A percentile compares a stretch with the other conserved stretches of the same genome.
Evolutionary conservation across 1,140 invertebrate genomes (phyloP).

Genomic region (Mizuhopecten yessoensis): DNA sequence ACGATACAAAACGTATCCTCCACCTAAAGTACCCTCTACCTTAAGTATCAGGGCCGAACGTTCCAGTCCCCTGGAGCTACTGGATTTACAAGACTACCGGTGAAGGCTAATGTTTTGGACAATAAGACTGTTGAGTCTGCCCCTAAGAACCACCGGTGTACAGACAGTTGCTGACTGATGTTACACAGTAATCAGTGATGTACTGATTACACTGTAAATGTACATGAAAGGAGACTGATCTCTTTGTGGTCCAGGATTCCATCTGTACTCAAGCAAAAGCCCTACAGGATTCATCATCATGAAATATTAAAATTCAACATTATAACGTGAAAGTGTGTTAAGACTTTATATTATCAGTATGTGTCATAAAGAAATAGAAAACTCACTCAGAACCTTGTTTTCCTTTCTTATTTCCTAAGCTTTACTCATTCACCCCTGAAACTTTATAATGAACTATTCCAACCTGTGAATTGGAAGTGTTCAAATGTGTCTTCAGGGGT

Average conservation of each 20-base stretch:
- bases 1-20: background rate
- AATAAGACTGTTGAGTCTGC: background rate
- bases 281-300: background rate
- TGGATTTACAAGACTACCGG: background rate
- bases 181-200: background rate
- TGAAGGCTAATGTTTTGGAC: background rate
- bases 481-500: too few species aligned
- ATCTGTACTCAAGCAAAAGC: background rate
- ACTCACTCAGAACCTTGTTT: background rate
- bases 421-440: too few species aligned
- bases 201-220: background rate
- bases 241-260: background rate
- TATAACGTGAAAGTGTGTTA: background rate
- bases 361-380: constrained; percentile 1
- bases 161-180: constrained; percentile 13
- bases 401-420: background rate
- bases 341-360: background rate
- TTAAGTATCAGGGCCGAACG: background rate
- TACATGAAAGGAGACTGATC: background rate
- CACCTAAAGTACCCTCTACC: too few species aligned
- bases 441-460: too few species aligned
- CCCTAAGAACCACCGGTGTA: background rate
- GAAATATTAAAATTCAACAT: background rate
- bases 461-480: too few species aligned
- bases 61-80: background rate